Percentiles rank a stretch among this genome's conserved stretches.
Evolutionary conservation across 2,888 invertebrate genomes (phyloP).

Genomic region (Nycteola revayana): DNA sequence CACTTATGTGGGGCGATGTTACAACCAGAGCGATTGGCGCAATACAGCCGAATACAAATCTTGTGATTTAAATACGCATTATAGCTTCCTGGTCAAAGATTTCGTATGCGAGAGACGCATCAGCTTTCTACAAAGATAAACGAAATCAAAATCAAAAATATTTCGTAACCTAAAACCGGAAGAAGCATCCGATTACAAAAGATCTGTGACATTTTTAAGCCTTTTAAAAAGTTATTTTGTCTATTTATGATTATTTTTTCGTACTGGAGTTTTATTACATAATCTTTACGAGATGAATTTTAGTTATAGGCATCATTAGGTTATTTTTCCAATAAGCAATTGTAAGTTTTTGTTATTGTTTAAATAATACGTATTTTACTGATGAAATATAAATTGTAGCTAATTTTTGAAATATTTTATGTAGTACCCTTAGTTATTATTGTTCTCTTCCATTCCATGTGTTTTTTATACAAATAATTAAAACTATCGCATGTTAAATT

Average conservation of each 20-base stretch:
- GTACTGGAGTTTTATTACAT: too few relatives aligned
- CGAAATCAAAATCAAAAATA: slow-evolving; percentile 28
- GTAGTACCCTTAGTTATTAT: too few relatives aligned
- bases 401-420: too few relatives aligned
- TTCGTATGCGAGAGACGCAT: slow-evolving; percentile 48
- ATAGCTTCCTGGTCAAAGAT: slow-evolving; percentile 45
- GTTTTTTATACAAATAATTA: too few relatives aligned
- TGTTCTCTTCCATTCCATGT: too few relatives aligned
- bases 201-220: slow-evolving; percentile 4
- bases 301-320: too few relatives aligned
- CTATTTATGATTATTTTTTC: slow-evolving; percentile 1
- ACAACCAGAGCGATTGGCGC: slow-evolving; percentile 33
- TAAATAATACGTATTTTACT: too few relatives aligned
- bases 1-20: slow-evolving; percentile 17
- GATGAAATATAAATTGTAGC: too few relatives aligned
- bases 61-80: slow-evolving; percentile 42
- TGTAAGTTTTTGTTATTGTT: too few relatives aligned
- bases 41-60: slow-evolving; percentile 39
- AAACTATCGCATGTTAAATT: too few relatives aligned
- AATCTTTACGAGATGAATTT: too few relatives aligned
- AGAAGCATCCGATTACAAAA: slow-evolving; percentile 17
- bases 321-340: too few relatives aligned
- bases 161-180: slow-evolving; percentile 39
- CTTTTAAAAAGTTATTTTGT: slow-evolving; percentile 13
- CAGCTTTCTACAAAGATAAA: slow-evolving; percentile 47